phyloP scores from a whole-genome alignment of 2,113 vertebrate genomes.

The Amblyopsis rosae region DNA sequence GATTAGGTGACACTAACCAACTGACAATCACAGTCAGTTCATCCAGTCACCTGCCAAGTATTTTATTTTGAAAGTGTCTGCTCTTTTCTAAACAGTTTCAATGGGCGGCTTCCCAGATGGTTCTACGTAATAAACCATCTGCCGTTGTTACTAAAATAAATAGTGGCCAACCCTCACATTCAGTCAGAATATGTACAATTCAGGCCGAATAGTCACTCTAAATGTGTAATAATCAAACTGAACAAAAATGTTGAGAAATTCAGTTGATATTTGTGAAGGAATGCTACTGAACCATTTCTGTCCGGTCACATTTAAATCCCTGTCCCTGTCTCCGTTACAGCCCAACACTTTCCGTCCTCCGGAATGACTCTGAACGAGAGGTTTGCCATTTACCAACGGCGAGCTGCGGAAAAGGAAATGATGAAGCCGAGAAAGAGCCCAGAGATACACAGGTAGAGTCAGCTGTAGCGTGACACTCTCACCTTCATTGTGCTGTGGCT shows the following conservation, averaged over 20 bases:
- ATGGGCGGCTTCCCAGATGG: too few species aligned
- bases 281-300: too few species aligned
- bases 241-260: too few species aligned
- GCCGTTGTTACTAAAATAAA: too few species aligned
- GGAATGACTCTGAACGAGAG: slow-evolving; percentile 93
- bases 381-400: slow-evolving; percentile 96
- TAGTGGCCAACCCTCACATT: not conserved
- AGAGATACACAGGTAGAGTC: slow-evolving; percentile 96
- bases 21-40: too few species aligned
- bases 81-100: too few species aligned
- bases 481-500: slow-evolving; percentile 69
- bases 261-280: too few species aligned
- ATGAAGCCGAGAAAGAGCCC: slow-evolving; percentile 96
- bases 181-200: not conserved
- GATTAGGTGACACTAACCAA: too few species aligned
- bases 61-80: too few species aligned
- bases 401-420: slow-evolving; percentile 90
- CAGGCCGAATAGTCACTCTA: not conserved
- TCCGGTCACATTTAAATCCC: too few species aligned
- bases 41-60: too few species aligned
- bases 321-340: slow-evolving; percentile 66
- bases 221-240: not conserved
- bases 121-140: too few species aligned
- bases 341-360: slow-evolving; percentile 92
- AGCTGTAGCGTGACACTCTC: slow-evolving; percentile 54